phyloP scores from a whole-genome alignment of 2,797 vertebrate species.

The Mastacembelus armatus region DNA sequence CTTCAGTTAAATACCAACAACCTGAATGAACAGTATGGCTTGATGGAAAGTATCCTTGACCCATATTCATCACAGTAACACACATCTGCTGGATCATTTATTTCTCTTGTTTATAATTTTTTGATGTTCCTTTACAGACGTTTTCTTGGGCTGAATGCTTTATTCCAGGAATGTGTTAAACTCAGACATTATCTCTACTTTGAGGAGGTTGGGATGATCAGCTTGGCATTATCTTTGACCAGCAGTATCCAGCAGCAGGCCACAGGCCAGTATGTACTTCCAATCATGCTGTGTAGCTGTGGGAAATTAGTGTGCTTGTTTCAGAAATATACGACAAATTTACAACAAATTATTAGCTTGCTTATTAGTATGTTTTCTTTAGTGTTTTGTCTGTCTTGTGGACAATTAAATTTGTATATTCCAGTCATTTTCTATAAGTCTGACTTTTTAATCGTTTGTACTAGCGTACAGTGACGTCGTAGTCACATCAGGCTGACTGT shows the following conservation, averaged over 20 bases:
- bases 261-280: slow-evolving; percentile 35
- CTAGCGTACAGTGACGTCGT: slow-evolving; percentile 20
- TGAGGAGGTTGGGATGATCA: slow-evolving; percentile 28
- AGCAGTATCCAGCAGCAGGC: slow-evolving; percentile 15
- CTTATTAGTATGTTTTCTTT: not conserved
- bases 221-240: slow-evolving; percentile 10
- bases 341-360: not conserved
- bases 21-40: slow-evolving; percentile 34
- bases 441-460: slow-evolving; percentile 37
- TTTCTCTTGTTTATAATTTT: slow-evolving; percentile 28
- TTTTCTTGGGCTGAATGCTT: not conserved
- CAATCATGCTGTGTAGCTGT: slow-evolving; percentile 26
- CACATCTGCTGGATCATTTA: slow-evolving; percentile 11
- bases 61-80: slow-evolving; percentile 4
- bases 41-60: slow-evolving; percentile 41
- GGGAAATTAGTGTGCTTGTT: slow-evolving; percentile 44
- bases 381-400: not conserved
- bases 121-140: no score
- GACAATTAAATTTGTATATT: not conserved
- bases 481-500: slow-evolving; percentile 46
- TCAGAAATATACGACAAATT: no score
- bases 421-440: slow-evolving; percentile 7
- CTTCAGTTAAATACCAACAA: slow-evolving; percentile 61
- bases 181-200: slow-evolving; percentile 17
- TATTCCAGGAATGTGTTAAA: slow-evolving; percentile 14